These are phyloP conservation scores for Perca fluviatilis DNA, from an alignment of 2,113 vertebrate species.

Conservation along the genomic window DNA sequence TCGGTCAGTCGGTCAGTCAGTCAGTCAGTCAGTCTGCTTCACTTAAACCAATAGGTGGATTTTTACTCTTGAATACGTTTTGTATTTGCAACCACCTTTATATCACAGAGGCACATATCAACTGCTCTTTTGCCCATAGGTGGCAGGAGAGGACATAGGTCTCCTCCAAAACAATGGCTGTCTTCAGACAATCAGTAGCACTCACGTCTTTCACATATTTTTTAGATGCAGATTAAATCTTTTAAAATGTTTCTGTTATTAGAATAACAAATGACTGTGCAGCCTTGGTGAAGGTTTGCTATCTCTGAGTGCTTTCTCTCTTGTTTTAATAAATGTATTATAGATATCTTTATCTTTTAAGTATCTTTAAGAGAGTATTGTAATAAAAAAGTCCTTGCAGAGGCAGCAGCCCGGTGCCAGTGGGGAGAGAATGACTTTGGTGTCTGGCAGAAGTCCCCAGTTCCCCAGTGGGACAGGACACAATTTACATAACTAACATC, in stretches of 20 bases:
- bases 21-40: too few species aligned
- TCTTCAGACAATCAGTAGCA: background rate
- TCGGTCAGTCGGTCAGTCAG: too few species aligned
- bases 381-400: conserved; percentile 64
- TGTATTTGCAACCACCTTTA: too few species aligned
- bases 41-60: too few species aligned
- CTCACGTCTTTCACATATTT: too few species aligned
- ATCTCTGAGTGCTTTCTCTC: background rate
- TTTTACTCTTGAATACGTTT: too few species aligned
- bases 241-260: background rate
- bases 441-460: conserved; percentile 65
- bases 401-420: conserved; percentile 52
- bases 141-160: background rate
- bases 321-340: background rate
- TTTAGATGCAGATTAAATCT: background rate
- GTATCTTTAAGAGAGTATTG: conserved; percentile 39
- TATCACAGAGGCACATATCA: too few species aligned
- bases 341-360: too few species aligned
- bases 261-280: background rate
- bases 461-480: conserved; percentile 56
- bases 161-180: background rate
- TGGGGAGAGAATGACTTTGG: conserved; percentile 71
- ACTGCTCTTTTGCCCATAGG: too few species aligned
- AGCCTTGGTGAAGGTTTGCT: background rate
- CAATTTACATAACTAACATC: conserved; percentile 84